A percentile compares a stretch with the other conserved stretches of the same genome.
Evolutionary conservation across 2,797 vertebrate genomes (phyloP).

Genomic region (Malurus leucopterus): DNA sequence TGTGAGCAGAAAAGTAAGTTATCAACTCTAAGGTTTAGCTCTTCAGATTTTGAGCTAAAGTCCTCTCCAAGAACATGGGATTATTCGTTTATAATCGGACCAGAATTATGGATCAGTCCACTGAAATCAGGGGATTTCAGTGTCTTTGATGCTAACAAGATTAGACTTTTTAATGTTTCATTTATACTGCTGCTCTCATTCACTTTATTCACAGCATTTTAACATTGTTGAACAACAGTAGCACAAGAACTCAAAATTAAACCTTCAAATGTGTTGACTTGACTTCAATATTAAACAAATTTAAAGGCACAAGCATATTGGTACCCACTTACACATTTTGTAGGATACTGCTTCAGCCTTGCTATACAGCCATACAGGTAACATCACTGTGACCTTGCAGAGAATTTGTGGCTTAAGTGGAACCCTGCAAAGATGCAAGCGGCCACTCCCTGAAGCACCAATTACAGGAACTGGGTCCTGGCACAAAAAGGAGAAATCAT

Average conservation of each 20-base stretch:
- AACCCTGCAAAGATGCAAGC: background rate
- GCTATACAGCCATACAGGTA: background rate
- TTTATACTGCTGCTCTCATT: background rate
- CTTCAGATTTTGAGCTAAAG: background rate
- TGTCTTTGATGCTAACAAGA: background rate
- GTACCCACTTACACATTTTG: background rate
- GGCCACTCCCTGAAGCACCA: background rate
- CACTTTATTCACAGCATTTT: background rate
- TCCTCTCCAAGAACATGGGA: background rate
- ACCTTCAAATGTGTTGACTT: background rate
- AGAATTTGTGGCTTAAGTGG: background rate
- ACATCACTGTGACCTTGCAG: background rate
- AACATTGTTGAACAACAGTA: background rate
- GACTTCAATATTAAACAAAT: background rate
- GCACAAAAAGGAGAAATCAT: background rate
- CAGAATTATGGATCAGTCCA: background rate
- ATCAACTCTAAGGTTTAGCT: background rate
- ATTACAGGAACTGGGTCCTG: background rate
- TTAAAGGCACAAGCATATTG: accelerated
- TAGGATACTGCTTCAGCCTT: background rate
- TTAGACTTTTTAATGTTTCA: background rate
- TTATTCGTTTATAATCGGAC: background rate
- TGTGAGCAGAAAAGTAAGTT: background rate
- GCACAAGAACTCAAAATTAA: background rate
- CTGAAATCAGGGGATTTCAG: background rate